A percentile compares a stretch with the other conserved stretches of the same genome.
These are phyloP conservation scores for Apotomis turbidana DNA, from an alignment of 2,888 invertebrate species.

Conservation along the genomic window DNA sequence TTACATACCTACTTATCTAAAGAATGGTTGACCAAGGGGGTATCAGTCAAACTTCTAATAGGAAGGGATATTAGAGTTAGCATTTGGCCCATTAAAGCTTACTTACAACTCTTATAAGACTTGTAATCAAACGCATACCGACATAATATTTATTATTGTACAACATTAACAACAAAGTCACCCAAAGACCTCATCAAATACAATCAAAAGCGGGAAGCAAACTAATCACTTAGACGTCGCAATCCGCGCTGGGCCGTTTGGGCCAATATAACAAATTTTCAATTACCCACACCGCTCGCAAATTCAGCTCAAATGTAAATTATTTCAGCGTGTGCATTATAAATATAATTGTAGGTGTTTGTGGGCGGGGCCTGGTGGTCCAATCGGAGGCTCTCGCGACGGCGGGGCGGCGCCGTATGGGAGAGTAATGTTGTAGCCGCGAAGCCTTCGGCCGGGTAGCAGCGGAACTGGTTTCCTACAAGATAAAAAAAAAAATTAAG, in stretches of 20 bases:
- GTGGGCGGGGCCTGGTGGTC: conserved; percentile 70
- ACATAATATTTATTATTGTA: background rate
- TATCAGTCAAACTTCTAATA: too few species aligned
- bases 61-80: too few species aligned
- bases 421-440: conserved; percentile 79
- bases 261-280: conserved; percentile 83
- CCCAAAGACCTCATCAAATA: conserved; percentile 42
- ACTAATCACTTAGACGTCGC: conserved; percentile 69
- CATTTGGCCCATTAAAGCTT: too few species aligned
- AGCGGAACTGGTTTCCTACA: conserved; percentile 47
- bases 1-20: too few species aligned
- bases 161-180: conserved; percentile 17
- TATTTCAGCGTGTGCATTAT: conserved; percentile 82
- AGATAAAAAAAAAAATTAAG: conserved; percentile 26
- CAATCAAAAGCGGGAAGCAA: conserved; percentile 52
- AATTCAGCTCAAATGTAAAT: conserved; percentile 84
- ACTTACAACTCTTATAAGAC: background rate
- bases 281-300: conserved; percentile 81
- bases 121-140: too few species aligned
- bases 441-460: conserved; percentile 74
- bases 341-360: conserved; percentile 82
- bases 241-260: conserved; percentile 64
- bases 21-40: too few species aligned
- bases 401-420: conserved; percentile 71
- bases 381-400: conserved; percentile 65